Conservation (phyloP, 2,888 invertebrate species). For the Allolobophora icterica region DNA sequence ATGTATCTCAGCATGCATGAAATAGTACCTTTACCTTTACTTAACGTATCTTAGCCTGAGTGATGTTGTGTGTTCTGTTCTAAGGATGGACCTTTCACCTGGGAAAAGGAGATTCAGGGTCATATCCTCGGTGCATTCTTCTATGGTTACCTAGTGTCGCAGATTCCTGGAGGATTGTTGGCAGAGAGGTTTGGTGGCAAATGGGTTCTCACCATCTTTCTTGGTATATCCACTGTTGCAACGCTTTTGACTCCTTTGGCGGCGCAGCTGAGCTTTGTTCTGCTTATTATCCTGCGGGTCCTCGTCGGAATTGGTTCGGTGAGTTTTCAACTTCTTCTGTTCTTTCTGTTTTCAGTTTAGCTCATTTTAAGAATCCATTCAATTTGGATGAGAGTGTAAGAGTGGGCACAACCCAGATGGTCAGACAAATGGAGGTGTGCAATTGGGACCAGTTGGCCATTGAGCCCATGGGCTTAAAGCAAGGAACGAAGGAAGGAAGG, state of each 20-base stretch:
- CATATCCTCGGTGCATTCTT: constrained; percentile 69
- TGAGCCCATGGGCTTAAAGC: too few relatives aligned
- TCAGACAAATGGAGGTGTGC: neutral
- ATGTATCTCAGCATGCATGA: too few relatives aligned
- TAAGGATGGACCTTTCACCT: constrained; percentile 66
- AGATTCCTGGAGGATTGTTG: constrained; percentile 58
- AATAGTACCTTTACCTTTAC: too few relatives aligned
- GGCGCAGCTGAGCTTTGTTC: constrained; percentile 47
- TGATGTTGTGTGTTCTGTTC: neutral
- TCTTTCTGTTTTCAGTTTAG: neutral
- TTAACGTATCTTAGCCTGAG: neutral
- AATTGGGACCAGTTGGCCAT: neutral
- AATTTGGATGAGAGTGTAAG: neutral
- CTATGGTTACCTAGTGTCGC: constrained; percentile 67
- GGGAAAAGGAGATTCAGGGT: constrained; percentile 69
- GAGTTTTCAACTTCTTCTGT: constrained; percentile 38
- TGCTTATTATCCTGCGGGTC: constrained; percentile 50
- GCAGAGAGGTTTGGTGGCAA: constrained; percentile 55
- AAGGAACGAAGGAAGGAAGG: neutral
- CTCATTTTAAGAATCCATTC: neutral
- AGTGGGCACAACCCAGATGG: neutral
- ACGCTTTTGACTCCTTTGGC: constrained; percentile 52
- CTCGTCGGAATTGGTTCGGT: constrained; percentile 52
- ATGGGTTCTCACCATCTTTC: constrained; percentile 56
- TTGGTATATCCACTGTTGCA: constrained; percentile 47